Evolutionary conservation across 2,113 vertebrate species (phyloP).

Genomic region (Barbus barbus): DNA sequence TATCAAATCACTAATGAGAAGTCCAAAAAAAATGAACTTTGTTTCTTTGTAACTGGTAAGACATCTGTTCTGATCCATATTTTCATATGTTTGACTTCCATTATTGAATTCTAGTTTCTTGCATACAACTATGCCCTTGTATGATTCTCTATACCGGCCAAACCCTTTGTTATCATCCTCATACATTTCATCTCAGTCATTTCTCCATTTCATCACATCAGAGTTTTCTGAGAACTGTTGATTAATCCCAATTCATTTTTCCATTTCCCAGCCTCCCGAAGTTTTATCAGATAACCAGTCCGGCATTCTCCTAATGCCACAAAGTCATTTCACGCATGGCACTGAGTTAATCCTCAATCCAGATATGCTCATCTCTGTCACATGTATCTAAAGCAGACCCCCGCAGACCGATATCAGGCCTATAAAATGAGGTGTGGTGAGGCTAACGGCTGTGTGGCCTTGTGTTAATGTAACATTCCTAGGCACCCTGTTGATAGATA

Average conservation of each 20-base stretch:
- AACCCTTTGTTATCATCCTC: constrained; percentile 2
- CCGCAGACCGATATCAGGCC: constrained; percentile 55
- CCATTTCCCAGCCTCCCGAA: constrained; percentile 30
- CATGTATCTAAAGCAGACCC: constrained; percentile 27
- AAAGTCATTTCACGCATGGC: constrained; percentile 68
- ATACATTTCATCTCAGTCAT: neutral
- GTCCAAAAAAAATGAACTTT: neutral
- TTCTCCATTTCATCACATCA: constrained; percentile 4
- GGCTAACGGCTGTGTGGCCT: constrained; percentile 55
- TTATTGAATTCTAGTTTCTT: neutral
- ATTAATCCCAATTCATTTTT: constrained; percentile 32
- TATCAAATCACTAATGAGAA: neutral
- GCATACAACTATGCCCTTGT: neutral
- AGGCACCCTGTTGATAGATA: constrained; percentile 66
- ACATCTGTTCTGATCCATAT: neutral
- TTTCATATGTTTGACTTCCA: neutral
- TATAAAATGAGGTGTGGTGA: constrained; percentile 71
- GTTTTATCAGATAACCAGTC: constrained; percentile 40
- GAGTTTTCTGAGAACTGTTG: constrained; percentile 11
- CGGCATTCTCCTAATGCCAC: constrained; percentile 45
- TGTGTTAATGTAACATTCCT: constrained; percentile 40
- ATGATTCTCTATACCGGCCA: neutral
- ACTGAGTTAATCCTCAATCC: constrained; percentile 39
- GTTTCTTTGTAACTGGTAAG: neutral
- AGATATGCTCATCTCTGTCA: constrained; percentile 19